Base-by-base conservation (phyloP, 2,113 vertebrate genomes). In the Otolemur garnettii region DNA sequence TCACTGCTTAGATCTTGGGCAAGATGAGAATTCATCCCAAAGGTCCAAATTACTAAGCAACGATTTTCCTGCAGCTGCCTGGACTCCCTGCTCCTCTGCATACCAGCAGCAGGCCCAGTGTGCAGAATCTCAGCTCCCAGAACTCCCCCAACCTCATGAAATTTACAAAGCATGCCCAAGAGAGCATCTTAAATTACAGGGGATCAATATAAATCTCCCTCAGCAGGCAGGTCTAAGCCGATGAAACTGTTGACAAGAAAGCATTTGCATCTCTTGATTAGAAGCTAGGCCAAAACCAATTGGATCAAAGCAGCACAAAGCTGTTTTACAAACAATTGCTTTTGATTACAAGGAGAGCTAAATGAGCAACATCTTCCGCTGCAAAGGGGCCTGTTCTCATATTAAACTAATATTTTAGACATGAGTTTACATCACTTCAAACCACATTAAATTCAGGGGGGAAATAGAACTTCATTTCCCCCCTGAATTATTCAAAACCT, bases 351-450 rank as follows among this genome's bases (percentile, higher is more conserved):
- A 95, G 91, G 68, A 82, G 62, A 81, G 75, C 75, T 45, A 90
- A 53, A 30, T 33, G 80, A 80, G 66, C 55, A 77, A 15, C 30
- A 72, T 64, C 83, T 71, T 50, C 24, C 8, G 38, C 35, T 89
- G 30, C 66, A 87, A 66, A 91, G 13, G 35, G 71, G 57, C 69
- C 66, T 72, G 42, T 72, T 90, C 93, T 97, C 85, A 62, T 84
- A 96, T 90, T 91, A 91, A 96, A 82, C 83, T 81, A 96, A 92
- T 92, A 96, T 96, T 94, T 96, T 80, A 95, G 87, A 92, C 80
- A 84, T 2, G 45, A 87, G 50, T 30, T 93, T 79, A 77, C 28
- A 86, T 87, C 60, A 81, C 59, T 88, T 79, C 45, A 83, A 94
- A 80, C 64, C 78, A 38, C 62, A 60, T 88, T 88, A 79, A 45